Conservation (phyloP, 1,140 invertebrate genomes). For the Lepidurus couesii region DNA sequence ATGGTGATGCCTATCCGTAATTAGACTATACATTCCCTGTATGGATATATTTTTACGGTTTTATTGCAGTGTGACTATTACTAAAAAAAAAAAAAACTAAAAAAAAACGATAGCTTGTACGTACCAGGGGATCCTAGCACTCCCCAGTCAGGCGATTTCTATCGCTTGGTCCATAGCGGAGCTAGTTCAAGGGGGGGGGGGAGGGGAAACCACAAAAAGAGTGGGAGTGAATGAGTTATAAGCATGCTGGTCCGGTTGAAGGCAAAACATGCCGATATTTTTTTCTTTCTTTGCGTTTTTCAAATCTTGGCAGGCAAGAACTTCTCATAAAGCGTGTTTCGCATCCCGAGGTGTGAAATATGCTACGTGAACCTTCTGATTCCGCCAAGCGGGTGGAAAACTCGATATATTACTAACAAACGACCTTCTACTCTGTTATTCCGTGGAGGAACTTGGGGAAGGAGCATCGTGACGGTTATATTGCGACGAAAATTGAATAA, state of each 20-base stretch:
- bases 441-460: no score
- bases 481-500: no score
- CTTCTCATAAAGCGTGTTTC: neutral
- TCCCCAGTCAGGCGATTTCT: neutral
- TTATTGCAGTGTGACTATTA: neutral
- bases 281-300: neutral
- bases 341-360: neutral
- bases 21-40: neutral
- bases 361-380: neutral
- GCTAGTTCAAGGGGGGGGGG: neutral
- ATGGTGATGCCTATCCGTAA: neutral
- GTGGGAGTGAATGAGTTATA: neutral
- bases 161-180: neutral
- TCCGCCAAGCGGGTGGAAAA: neutral
- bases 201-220: neutral
- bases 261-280: neutral
- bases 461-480: no score
- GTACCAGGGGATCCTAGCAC: constrained; percentile 11
- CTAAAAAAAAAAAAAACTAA: neutral
- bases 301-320: neutral
- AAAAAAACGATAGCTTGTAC: neutral
- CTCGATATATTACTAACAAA: neutral
- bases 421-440: no score
- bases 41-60: neutral
- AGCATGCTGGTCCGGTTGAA: neutral